Conservation (phyloP, 2,113 vertebrate species). For the Odontophorus gujanensis region DNA sequence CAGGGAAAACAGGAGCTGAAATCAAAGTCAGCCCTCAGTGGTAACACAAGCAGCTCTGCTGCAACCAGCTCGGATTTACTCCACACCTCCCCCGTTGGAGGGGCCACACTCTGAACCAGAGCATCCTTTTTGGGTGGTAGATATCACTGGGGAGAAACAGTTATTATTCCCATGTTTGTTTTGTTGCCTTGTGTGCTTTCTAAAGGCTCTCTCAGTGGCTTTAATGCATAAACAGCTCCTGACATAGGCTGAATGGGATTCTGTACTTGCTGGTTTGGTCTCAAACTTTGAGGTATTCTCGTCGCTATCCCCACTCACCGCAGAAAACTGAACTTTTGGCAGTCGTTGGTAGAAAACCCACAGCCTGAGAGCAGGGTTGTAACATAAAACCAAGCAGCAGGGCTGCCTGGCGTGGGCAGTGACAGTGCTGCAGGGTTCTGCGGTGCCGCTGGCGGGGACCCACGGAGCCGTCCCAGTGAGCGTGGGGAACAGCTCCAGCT, state of each 20-base stretch:
- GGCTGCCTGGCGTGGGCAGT: not conserved
- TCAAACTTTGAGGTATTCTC: not conserved
- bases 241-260: not conserved
- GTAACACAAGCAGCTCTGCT: not conserved
- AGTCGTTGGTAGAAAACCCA: not conserved
- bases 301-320: not conserved
- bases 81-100: not conserved
- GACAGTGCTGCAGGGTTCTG: not conserved
- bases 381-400: not conserved
- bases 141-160: not conserved
- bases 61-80: not conserved
- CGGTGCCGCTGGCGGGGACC: not conserved
- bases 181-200: not conserved
- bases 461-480: not conserved
- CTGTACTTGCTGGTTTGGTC: not conserved
- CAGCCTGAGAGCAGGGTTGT: not conserved
- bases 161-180: not conserved
- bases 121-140: not conserved
- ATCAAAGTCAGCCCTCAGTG: not conserved
- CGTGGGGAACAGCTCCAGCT: not conserved
- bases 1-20: conserved; percentile 51
- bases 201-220: not conserved
- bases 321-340: not conserved
- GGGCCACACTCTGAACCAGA: not conserved
- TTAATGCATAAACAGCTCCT: not conserved